These are phyloP conservation scores for Microtus montanus DNA, from an alignment of 2,113 vertebrate species.

Conservation along the genomic window DNA sequence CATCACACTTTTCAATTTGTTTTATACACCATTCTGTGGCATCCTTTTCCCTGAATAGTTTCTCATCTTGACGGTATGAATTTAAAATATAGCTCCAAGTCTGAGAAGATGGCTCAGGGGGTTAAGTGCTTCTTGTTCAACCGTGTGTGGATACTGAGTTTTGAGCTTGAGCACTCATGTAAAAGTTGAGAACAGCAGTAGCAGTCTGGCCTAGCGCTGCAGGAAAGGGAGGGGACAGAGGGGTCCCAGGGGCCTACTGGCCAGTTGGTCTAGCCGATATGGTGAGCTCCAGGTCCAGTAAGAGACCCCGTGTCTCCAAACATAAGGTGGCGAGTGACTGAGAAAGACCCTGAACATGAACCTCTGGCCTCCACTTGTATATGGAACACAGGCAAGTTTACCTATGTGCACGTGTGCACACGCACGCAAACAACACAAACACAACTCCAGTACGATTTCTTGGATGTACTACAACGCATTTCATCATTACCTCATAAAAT, in stretches of 20 bases:
- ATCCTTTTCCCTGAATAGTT: background rate
- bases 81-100: background rate
- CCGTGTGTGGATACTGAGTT: background rate
- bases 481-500: background rate
- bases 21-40: background rate
- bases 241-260: background rate
- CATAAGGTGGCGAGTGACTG: background rate
- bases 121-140: background rate
- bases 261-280: background rate
- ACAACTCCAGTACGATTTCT: background rate
- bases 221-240: background rate
- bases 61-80: background rate
- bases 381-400: background rate
- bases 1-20: background rate
- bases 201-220: background rate
- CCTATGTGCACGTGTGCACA: background rate
- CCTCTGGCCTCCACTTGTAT: no score
- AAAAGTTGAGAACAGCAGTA: no score
- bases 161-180: no score
- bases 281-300: background rate
- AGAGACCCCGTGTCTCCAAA: background rate
- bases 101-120: background rate
- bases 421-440: background rate
- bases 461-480: background rate
- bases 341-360: no score